phyloP scores from a whole-genome alignment of 2,888 invertebrate genomes.

The Agrochola circellaris region DNA sequence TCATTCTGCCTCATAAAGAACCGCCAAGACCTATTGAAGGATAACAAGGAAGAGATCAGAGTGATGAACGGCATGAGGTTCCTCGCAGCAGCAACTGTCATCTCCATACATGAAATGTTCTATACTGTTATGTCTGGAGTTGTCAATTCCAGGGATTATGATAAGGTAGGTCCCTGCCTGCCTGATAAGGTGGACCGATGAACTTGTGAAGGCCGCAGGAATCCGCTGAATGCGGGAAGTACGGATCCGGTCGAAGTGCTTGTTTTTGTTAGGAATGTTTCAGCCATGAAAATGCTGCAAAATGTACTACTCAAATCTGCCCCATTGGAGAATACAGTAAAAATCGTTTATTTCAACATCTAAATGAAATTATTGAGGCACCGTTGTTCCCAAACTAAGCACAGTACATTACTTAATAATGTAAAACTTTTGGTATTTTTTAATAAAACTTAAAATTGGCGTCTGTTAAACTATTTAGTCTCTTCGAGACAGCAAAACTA shows the following conservation, averaged over 20 bases:
- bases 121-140: conserved; percentile 26
- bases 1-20: conserved; percentile 69
- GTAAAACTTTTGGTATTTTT: too few relatives aligned
- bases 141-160: conserved; percentile 61
- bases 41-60: conserved; percentile 64
- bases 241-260: background rate
- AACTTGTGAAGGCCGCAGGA: background rate
- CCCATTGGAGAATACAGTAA: too few relatives aligned
- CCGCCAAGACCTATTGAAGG: conserved; percentile 56
- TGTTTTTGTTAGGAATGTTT: too few relatives aligned
- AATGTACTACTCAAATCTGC: too few relatives aligned
- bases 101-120: conserved; percentile 54
- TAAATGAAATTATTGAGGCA: too few relatives aligned
- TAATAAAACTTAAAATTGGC: too few relatives aligned
- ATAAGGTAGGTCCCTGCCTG: conserved; percentile 57
- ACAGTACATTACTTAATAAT: too few relatives aligned
- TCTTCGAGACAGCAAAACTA: too few relatives aligned
- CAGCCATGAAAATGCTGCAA: too few relatives aligned
- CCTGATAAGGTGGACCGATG: background rate
- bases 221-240: background rate
- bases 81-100: conserved; percentile 48
- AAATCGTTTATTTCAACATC: too few relatives aligned
- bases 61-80: conserved; percentile 69
- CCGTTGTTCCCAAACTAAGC: too few relatives aligned
- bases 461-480: too few relatives aligned